A percentile compares a stretch with the other conserved stretches of the same genome.
Evolutionary conservation across 1,140 invertebrate species (phyloP).

Genomic region (Copidosoma floridanum): DNA sequence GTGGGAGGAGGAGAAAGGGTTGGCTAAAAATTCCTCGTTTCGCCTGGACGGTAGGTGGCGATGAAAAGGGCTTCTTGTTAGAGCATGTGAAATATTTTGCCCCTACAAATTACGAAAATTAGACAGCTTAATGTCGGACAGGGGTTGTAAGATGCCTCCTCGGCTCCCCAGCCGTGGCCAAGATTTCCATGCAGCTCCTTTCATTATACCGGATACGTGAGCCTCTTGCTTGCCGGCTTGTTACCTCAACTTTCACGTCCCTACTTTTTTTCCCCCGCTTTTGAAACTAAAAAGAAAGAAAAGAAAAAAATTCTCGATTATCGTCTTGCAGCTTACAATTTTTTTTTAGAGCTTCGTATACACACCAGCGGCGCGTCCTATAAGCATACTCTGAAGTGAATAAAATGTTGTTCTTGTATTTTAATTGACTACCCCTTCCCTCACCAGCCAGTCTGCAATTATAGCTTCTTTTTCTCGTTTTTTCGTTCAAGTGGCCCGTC

Average conservation of each 20-base stretch:
- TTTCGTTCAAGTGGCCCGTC: too few species aligned
- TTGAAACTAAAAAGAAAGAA: too few species aligned
- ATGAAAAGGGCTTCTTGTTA: slow-evolving; percentile 37
- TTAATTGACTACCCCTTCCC: too few species aligned
- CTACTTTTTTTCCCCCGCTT: background rate
- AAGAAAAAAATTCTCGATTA: too few species aligned
- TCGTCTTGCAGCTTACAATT: too few species aligned
- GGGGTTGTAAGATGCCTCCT: background rate
- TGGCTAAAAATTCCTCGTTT: slow-evolving; percentile 3
- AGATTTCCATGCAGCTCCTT: background rate
- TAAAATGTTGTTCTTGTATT: too few species aligned
- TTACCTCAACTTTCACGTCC: background rate
- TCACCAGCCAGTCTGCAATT: too few species aligned
- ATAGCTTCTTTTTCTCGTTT: too few species aligned
- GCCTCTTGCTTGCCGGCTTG: background rate
- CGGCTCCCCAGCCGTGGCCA: background rate
- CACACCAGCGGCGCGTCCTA: too few species aligned
- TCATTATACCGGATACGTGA: background rate
- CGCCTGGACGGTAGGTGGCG: slow-evolving; percentile 4
- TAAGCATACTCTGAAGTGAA: too few species aligned
- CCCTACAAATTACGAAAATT: slow-evolving; percentile 45
- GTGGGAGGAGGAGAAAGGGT: too few species aligned
- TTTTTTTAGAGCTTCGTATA: too few species aligned
- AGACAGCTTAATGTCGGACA: slow-evolving; percentile 39
- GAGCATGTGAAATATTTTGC: slow-evolving; percentile 37